Percentiles rank a stretch among this genome's conserved stretches.
These are phyloP conservation scores for Cygnus buccinator DNA, from an alignment of 2,113 vertebrate genomes.

Conservation along the genomic window DNA sequence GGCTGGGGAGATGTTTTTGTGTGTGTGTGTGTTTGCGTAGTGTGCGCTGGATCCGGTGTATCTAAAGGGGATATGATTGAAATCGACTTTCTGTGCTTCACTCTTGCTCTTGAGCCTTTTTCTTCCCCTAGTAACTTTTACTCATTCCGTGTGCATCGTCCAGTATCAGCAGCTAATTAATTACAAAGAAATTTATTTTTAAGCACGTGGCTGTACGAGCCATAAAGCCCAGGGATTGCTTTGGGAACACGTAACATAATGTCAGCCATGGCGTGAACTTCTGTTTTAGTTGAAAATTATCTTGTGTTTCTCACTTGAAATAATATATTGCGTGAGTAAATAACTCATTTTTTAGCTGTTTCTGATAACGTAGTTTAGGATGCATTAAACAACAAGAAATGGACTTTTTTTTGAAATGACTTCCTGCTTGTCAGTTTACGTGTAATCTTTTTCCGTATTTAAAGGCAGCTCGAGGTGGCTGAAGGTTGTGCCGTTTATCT, in stretches of 20 bases:
- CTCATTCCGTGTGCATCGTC: not conserved
- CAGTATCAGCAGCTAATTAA: not conserved
- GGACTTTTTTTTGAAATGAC: not conserved
- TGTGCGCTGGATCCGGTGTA: not conserved
- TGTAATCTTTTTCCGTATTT: not conserved
- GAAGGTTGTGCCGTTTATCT: constrained; percentile 23
- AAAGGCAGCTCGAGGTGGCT: not conserved
- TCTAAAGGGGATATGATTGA: not conserved
- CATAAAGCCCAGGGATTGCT: not conserved
- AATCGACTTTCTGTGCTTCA: not conserved
- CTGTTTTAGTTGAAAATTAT: not conserved
- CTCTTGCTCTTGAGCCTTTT: not conserved
- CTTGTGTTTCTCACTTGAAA: not conserved
- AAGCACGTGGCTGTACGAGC: not conserved
- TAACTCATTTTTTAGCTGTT: not conserved
- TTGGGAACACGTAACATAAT: not conserved
- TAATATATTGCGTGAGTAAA: not conserved
- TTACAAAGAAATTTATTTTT: not conserved
- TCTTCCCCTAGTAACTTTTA: not conserved
- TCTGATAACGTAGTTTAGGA: not conserved
- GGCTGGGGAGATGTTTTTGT: not conserved
- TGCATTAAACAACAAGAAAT: not conserved
- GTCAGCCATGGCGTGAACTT: not conserved
- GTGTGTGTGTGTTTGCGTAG: not conserved
- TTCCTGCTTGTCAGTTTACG: not conserved